phyloP scores from a whole-genome alignment of 2,113 vertebrate genomes.

The Onychostruthus taczanowskii region DNA sequence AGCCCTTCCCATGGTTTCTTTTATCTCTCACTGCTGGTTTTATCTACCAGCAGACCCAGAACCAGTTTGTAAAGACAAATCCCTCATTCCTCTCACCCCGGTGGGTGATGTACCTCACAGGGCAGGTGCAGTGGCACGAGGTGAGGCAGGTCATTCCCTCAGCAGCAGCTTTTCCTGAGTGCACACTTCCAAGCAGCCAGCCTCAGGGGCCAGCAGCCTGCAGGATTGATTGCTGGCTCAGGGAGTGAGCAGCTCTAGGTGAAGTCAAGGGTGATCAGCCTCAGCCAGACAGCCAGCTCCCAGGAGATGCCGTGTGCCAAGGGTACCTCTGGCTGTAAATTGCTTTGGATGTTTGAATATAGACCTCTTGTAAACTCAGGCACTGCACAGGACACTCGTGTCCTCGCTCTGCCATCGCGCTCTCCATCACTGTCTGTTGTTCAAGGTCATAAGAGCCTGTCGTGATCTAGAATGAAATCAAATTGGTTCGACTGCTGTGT shows the following conservation, averaged over 20 bases:
- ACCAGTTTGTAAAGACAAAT: neutral
- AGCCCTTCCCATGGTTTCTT: neutral
- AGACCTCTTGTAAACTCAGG: conserved; percentile 5
- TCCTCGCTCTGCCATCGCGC: neutral
- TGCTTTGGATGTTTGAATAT: conserved; percentile 26
- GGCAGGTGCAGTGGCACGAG: neutral
- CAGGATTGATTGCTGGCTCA: neutral
- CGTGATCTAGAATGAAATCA: neutral
- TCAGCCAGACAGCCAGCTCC: conserved; percentile 20
- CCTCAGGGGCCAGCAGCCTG: neutral
- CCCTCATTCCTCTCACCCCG: neutral
- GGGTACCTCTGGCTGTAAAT: conserved; percentile 33
- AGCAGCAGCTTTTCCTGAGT: neutral
- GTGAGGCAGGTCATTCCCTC: neutral
- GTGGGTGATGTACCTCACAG: neutral
- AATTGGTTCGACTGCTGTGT: fast-evolving
- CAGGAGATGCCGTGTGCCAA: conserved; percentile 7
- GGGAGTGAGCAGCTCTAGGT: conserved; percentile 5
- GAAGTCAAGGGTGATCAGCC: conserved; percentile 54
- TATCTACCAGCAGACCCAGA: neutral
- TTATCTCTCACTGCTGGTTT: neutral
- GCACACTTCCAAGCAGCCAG: fast-evolving
- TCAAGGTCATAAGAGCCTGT: neutral
- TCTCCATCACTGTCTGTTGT: neutral
- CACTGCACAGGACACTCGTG: neutral